Percentiles rank a stretch among this genome's conserved stretches.
Conservation (phyloP, 30 jellyfish, hydroid and myxozoan species). For the Chrysaora quinquecirrha region DNA sequence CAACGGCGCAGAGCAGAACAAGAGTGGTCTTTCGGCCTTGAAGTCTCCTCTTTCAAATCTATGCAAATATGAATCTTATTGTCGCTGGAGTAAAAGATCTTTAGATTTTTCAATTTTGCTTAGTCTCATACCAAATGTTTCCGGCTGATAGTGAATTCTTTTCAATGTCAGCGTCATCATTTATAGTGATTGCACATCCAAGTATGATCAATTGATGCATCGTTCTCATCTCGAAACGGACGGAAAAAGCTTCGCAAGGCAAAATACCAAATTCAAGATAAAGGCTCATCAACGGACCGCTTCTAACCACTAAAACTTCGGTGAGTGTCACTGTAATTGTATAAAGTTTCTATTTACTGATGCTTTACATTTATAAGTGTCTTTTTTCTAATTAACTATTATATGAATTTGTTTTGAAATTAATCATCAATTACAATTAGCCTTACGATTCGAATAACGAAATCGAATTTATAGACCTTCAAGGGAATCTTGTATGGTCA, state of each 20-base stretch:
- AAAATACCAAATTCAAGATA: neutral
- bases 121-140: neutral
- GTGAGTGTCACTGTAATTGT: no score
- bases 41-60: slow-evolving; percentile 3
- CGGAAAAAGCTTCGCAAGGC: neutral
- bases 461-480: no score
- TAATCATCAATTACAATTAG: no score
- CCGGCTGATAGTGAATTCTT: neutral
- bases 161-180: neutral
- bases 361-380: no score
- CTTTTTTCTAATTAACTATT: no score
- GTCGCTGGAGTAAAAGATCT: neutral
- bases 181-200: neutral
- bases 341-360: no score
- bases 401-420: no score
- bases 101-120: neutral
- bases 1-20: slow-evolving; percentile 76
- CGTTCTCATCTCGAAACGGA: neutral
- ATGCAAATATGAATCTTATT: neutral
- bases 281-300: no score
- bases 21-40: slow-evolving; percentile 58
- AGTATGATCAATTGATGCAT: neutral
- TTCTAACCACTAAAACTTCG: no score
- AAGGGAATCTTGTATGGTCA: no score
- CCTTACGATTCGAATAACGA: no score